phyloP scores from a whole-genome alignment of 2,888 invertebrate species.

The Drosophila macrospina region DNA sequence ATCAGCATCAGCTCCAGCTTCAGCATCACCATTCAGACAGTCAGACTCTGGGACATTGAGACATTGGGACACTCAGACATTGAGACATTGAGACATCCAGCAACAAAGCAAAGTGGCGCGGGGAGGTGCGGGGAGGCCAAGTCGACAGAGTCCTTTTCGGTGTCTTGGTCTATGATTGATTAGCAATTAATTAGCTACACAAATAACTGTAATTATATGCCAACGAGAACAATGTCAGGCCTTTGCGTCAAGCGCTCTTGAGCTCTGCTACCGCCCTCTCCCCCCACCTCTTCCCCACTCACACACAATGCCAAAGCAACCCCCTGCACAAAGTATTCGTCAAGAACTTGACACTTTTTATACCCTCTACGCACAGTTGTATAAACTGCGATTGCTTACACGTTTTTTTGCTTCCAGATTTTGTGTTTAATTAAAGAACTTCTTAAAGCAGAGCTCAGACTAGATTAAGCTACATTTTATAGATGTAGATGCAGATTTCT shows the following conservation, averaged over 20 bases:
- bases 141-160: constrained; percentile 46
- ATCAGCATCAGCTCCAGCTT: constrained; percentile 24
- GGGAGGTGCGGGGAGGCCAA: constrained; percentile 36
- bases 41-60: constrained; percentile 27
- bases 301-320: constrained; percentile 6
- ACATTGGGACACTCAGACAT: constrained; percentile 49
- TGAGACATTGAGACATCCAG: constrained; percentile 74
- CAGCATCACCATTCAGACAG: constrained; percentile 21
- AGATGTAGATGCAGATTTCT: background rate
- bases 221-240: constrained; percentile 66
- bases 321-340: constrained; percentile 5
- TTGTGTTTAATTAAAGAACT: no score
- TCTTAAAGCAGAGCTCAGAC: no score
- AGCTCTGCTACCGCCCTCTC: constrained; percentile 14
- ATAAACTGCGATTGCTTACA: background rate
- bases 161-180: constrained; percentile 81
- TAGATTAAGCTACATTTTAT: no score
- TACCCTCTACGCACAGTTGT: constrained; percentile 12
- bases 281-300: background rate
- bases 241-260: constrained; percentile 58
- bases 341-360: constrained; percentile 31
- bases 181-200: constrained; percentile 85
- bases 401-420: background rate
- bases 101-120: constrained; percentile 36
- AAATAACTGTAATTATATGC: constrained; percentile 83